phyloP scores from a whole-genome alignment of 2,888 invertebrate species.

The Trimorus sp. region DNA sequence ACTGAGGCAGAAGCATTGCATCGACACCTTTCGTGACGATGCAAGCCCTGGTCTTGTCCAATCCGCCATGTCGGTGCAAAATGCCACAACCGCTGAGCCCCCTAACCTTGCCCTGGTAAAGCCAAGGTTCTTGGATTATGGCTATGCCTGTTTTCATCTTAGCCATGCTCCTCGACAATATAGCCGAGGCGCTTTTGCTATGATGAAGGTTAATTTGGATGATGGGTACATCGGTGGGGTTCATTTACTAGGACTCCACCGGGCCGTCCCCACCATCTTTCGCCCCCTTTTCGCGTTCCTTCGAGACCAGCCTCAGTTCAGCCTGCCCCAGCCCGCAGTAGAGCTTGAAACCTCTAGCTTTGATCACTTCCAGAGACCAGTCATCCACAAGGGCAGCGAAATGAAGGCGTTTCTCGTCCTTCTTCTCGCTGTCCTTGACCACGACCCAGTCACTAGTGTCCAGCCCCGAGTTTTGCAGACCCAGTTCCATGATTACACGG shows the following conservation, averaged over 20 bases:
- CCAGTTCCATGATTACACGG: too few relatives aligned
- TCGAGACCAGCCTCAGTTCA: neutral
- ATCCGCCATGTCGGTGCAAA: neutral
- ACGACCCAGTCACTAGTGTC: too few relatives aligned
- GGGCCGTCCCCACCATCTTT: neutral
- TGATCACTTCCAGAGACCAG: too few relatives aligned
- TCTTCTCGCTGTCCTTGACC: too few relatives aligned
- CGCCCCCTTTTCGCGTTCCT: neutral
- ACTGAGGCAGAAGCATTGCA: neutral
- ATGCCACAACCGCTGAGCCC: neutral
- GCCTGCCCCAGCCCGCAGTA: neutral
- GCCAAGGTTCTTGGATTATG: constrained; percentile 24
- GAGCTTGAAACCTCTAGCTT: neutral
- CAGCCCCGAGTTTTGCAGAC: neutral
- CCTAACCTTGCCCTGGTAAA: neutral
- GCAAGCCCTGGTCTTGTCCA: neutral
- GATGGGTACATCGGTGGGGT: neutral
- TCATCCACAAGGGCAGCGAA: too few relatives aligned
- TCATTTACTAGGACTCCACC: neutral
- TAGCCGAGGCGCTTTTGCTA: constrained; percentile 36
- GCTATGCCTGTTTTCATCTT: constrained; percentile 2
- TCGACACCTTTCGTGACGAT: neutral
- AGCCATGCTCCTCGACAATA: constrained; percentile 32
- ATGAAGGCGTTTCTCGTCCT: too few relatives aligned
- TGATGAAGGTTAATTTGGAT: constrained; percentile 22